A percentile compares a stretch with the other conserved stretches of the same genome.
These are phyloP conservation scores for Cheilosia pagana DNA, from an alignment of 2,888 invertebrate species.

Conservation along the genomic window DNA sequence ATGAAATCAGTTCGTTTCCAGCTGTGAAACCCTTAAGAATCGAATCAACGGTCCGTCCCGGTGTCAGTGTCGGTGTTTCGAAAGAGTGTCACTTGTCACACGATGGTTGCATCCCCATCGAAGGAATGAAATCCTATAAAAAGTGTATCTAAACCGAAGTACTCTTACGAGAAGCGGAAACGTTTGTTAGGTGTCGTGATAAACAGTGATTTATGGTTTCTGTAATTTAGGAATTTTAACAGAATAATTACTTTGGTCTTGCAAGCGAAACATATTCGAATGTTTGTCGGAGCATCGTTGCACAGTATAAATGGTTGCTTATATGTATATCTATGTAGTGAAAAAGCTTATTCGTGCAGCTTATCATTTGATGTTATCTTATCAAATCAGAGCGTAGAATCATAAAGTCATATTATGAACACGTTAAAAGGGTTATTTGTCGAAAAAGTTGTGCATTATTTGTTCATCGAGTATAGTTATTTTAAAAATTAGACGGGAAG, in stretches of 20 bases:
- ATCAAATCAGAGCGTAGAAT: constrained; percentile 26
- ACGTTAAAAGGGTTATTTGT: no score
- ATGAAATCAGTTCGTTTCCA: constrained; percentile 64
- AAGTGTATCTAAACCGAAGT: constrained; percentile 25
- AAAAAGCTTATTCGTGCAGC: neutral
- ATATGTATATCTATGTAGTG: neutral
- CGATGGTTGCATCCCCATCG: neutral
- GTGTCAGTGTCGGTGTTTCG: neutral
- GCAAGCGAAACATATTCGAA: constrained; percentile 18
- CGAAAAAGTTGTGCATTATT: no score
- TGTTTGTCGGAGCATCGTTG: constrained; percentile 1
- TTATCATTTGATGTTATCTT: constrained; percentile 34
- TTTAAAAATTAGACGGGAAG: no score
- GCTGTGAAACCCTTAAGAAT: constrained; percentile 59
- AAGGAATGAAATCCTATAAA: neutral
- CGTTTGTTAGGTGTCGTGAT: constrained; percentile 33
- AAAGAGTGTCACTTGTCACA: neutral
- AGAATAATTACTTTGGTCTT: constrained; percentile 42
- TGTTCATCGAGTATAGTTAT: no score
- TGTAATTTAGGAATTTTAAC: constrained; percentile 10
- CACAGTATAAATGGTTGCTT: neutral
- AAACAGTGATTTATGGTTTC: constrained; percentile 62
- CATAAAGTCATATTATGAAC: no score
- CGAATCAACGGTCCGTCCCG: constrained; percentile 1
- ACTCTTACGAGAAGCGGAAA: constrained; percentile 40